phyloP scores from a whole-genome alignment of 2,797 vertebrate genomes.

The Valencia hispanica region DNA sequence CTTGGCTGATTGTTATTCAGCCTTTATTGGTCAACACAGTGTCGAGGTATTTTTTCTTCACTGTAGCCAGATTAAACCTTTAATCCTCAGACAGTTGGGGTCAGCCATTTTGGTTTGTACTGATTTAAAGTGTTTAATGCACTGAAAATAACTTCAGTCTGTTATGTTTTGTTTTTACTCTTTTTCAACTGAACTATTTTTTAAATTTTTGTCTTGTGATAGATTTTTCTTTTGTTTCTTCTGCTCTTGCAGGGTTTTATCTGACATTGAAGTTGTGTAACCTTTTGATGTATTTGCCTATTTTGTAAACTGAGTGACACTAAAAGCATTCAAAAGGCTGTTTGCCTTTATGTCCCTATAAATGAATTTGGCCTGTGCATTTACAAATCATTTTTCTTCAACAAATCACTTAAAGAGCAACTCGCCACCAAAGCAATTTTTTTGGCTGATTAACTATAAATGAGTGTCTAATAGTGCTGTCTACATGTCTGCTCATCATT shows the following conservation, averaged over 20 bases:
- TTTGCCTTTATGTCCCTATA: too few species aligned
- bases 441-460: too few species aligned
- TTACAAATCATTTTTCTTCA: too few species aligned
- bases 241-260: background rate
- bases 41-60: background rate
- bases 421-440: too few species aligned
- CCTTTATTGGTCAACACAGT: background rate
- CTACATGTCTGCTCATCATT: too few species aligned
- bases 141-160: background rate
- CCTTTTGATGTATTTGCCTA: background rate
- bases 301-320: background rate
- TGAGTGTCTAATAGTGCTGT: too few species aligned
- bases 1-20: background rate
- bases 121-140: background rate
- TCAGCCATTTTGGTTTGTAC: background rate
- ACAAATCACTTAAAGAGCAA: too few species aligned
- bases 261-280: background rate
- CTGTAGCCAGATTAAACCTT: background rate
- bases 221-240: background rate
- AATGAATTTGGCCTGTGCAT: too few species aligned
- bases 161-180: too few species aligned
- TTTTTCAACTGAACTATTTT: too few species aligned
- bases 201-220: background rate
- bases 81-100: background rate
- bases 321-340: background rate